Evolutionary conservation across 2,888 invertebrate species (phyloP), one percentile per base, ranked within the genome.

Genomic region (Lymantria dispar): DNA sequence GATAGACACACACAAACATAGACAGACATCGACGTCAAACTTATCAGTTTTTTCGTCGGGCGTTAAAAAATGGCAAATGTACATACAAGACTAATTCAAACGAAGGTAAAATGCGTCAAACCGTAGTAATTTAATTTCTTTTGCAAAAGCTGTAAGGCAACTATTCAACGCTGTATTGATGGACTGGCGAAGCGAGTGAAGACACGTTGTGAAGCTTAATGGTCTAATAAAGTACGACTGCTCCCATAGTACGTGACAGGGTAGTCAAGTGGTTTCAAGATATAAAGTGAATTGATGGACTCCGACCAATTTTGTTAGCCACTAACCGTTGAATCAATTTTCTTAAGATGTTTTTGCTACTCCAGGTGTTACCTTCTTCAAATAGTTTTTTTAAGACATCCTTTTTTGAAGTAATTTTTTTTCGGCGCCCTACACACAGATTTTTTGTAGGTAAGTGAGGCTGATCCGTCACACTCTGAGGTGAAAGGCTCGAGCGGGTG

Each of bases 181-280:
- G 70, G 76, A 77, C 72, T 61, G 72, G 60, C 54, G 65, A 56
- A 56, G 56, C 59, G 52, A 41, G 54, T 48, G 58, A 55, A 64
- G 73, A 77, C 77, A 77, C 78, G 76, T 70, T 68, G 67, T 59
- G 62, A 56, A 62, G 71, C 76, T 79, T 83, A 82, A 83, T 84
- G 82, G 80, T 76, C 72, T 78, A 82, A 84, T 82, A 80, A 83
- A 83, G 81, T 79, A 76, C 73, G 72, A 73, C 77, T 72, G 74
- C 64, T n/a, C 63, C 61, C 62, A 49, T 29, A 29, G 65, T 58
- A 80, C 82, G 83, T 80, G 82, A 64, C 54, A 42, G 30, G 80
- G 31, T 52, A 64, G 56, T 61, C 47, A 62, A 77, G 54, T 46
- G 46, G 48, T 14, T 48, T 52, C 49, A 43, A 56, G 53, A 49